Percentiles rank a stretch among this genome's conserved stretches.
These are phyloP conservation scores for Marmota monax DNA, from an alignment of 2,113 vertebrate genomes.

Conservation along the genomic window DNA sequence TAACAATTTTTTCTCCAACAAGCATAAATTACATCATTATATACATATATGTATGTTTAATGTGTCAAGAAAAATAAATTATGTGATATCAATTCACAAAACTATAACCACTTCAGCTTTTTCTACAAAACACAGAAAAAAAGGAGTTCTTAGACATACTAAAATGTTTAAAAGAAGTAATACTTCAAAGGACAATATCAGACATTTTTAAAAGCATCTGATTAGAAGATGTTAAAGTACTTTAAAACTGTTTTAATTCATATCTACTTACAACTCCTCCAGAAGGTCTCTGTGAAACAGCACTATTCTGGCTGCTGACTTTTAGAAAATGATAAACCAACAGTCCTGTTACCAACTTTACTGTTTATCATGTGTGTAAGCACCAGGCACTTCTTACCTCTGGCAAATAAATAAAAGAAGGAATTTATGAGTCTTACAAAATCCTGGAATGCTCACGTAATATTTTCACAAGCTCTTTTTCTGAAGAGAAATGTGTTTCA, in stretches of 20 bases:
- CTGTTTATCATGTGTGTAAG: conserved; percentile 43
- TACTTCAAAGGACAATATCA: conserved; percentile 19
- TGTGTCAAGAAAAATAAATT: conserved; percentile 22
- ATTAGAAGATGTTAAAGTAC: conserved; percentile 44
- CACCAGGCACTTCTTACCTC: conserved; percentile 76
- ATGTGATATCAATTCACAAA: conserved; percentile 7
- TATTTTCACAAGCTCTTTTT: conserved; percentile 41
- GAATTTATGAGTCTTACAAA: conserved; percentile 77
- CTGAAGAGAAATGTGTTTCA: conserved; percentile 34
- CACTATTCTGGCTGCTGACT: neutral
- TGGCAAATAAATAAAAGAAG: conserved; percentile 64
- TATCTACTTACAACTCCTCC: conserved; percentile 68
- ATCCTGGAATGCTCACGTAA: conserved; percentile 62
- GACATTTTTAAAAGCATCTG: conserved; percentile 16
- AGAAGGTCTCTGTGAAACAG: neutral
- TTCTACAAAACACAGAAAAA: conserved; percentile 41
- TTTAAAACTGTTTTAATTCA: neutral
- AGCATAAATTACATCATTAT: neutral
- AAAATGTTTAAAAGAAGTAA: conserved; percentile 19
- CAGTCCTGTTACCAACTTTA: neutral
- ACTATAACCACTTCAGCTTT: neutral
- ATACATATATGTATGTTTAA: neutral
- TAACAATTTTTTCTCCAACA: conserved; percentile 34
- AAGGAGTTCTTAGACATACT: neutral
- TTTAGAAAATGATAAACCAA: neutral